Conservation (phyloP, 1,140 invertebrate species). For the Pararge aegeria region DNA sequence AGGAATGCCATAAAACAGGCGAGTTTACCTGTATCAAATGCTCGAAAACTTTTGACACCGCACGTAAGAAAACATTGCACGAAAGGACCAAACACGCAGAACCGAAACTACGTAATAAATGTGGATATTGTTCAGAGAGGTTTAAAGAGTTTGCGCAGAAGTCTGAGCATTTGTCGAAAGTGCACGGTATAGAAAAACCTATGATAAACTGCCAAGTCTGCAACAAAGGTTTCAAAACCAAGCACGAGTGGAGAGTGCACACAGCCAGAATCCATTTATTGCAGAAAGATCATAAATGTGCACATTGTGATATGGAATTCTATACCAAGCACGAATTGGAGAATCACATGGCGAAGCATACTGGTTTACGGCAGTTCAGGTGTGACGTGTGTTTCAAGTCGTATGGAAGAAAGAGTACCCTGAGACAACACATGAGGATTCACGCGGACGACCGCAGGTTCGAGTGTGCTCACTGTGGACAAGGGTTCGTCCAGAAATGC, state of each 20-base stretch:
- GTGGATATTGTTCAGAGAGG: conserved; percentile 42
- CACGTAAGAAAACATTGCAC: conserved; percentile 36
- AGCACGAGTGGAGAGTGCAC: conserved; percentile 47
- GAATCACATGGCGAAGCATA: conserved; percentile 78
- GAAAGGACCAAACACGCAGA: conserved; percentile 30
- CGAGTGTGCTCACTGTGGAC: conserved; percentile 42
- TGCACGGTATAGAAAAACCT: conserved; percentile 46
- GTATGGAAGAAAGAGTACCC: conserved; percentile 55
- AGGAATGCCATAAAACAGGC: conserved; percentile 40
- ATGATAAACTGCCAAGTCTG: conserved; percentile 58
- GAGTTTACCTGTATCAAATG: conserved; percentile 33
- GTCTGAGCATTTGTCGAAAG: conserved; percentile 42
- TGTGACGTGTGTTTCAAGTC: conserved; percentile 78
- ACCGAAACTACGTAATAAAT: conserved; percentile 38
- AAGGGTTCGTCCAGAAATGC: conserved; percentile 66
- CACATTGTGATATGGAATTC: conserved; percentile 60
- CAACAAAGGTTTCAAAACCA: conserved; percentile 48
- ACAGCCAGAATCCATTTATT: conserved; percentile 58
- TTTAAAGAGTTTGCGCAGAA: conserved; percentile 48
- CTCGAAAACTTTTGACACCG: conserved; percentile 37
- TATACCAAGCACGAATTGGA: conserved; percentile 55
- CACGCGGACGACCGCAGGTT: conserved; percentile 51
- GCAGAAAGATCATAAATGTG: conserved; percentile 58
- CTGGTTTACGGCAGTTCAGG: conserved; percentile 74
- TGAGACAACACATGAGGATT: conserved; percentile 84